Conservation (phyloP, 2,888 invertebrate genomes). For the Teleiodes luculella region DNA sequence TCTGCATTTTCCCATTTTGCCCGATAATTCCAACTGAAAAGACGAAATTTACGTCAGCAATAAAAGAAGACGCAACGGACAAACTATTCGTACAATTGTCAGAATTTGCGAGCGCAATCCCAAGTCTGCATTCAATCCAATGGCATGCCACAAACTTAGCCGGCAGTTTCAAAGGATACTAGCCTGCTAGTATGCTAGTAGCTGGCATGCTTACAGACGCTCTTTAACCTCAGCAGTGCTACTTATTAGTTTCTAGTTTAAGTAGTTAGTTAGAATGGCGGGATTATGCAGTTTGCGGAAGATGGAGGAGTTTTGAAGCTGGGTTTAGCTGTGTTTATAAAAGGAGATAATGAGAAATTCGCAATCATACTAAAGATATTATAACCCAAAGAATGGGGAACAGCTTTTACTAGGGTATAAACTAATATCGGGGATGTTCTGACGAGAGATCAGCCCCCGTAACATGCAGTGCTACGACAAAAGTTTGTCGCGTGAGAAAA, state of each 20-base stretch:
- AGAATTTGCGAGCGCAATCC: background rate
- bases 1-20: too few species aligned
- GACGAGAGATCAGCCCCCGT: too few species aligned
- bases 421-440: too few species aligned
- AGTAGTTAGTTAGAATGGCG: background rate
- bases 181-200: background rate
- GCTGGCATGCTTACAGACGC: background rate
- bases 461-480: too few species aligned
- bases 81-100: constrained; percentile 1
- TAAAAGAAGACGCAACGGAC: constrained; percentile 3
- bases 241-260: constrained; percentile 5
- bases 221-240: background rate
- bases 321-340: background rate
- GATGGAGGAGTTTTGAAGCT: background rate
- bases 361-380: too few species aligned
- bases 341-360: too few species aligned
- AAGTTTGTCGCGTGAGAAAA: too few species aligned
- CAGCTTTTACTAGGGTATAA: too few species aligned
- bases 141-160: constrained; percentile 3
- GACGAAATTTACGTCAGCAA: background rate
- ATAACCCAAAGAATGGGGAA: too few species aligned
- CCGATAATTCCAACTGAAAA: background rate
- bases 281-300: background rate
- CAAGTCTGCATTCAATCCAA: constrained; percentile 1
- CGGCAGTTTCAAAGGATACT: background rate